These are phyloP conservation scores for Phenganax subtilis DNA, from an alignment of 92 coral and sea anemone species.

Conservation along the genomic window DNA sequence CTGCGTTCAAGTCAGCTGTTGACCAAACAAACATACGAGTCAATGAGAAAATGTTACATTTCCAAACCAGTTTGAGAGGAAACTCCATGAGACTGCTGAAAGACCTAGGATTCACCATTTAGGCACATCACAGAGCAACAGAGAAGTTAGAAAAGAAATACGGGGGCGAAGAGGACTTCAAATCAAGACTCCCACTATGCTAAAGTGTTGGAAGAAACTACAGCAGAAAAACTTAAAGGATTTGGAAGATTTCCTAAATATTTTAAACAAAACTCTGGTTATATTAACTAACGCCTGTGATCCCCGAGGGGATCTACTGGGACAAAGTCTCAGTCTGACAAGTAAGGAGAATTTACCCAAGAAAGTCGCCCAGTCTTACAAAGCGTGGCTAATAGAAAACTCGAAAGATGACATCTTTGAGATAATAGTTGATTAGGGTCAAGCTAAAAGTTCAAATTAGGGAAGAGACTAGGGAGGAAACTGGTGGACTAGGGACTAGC, in stretches of 20 bases:
- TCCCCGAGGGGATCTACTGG: constrained; percentile 13
- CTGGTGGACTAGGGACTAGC: background rate
- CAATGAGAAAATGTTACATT: background rate
- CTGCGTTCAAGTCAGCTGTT: constrained; percentile 7
- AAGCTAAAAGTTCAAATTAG: too few species aligned
- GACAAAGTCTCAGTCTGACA: constrained; percentile 32
- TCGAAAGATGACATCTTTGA: constrained; percentile 34
- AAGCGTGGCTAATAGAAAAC: constrained; percentile 40
- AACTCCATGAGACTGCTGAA: background rate
- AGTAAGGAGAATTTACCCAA: constrained; percentile 28
- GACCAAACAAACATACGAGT: background rate
- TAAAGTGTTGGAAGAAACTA: background rate
- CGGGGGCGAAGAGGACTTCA: background rate
- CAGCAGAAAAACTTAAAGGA: background rate
- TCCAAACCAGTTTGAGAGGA: background rate
- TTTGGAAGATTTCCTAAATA: background rate
- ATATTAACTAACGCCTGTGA: background rate
- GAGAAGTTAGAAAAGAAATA: constrained; percentile 17
- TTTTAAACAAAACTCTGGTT: background rate
- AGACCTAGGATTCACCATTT: background rate
- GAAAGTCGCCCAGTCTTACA: background rate
- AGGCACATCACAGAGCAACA: constrained; percentile 1
- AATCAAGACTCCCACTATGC: background rate
- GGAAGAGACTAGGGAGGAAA: too few species aligned
- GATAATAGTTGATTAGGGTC: too few species aligned